Conservation (phyloP, 2,888 invertebrate genomes). For the Yponomeuta malinellus region DNA sequence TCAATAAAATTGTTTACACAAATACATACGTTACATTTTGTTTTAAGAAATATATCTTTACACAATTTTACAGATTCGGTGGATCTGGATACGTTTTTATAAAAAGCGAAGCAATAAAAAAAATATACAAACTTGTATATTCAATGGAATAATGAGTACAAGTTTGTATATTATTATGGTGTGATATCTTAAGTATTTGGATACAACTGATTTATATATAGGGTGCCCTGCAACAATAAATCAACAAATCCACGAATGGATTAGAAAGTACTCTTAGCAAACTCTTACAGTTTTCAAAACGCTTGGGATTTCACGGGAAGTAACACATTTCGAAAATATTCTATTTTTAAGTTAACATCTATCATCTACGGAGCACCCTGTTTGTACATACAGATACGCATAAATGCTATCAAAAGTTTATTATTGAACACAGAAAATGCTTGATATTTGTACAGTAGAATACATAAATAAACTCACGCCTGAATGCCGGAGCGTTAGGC, state of each 20-base stretch:
- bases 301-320: no score
- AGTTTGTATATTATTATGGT: no score
- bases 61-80: neutral
- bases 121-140: no score
- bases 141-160: no score
- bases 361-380: no score
- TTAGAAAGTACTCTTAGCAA: no score
- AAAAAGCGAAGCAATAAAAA: neutral
- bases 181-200: neutral
- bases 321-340: no score
- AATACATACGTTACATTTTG: conserved; percentile 23
- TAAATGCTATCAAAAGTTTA: conserved; percentile 8
- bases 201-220: neutral
- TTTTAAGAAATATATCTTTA: conserved; percentile 6
- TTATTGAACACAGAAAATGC: conserved; percentile 14
- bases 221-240: no score
- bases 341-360: no score
- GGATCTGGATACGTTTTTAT: neutral
- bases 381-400: neutral
- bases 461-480: neutral
- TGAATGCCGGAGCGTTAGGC: neutral
- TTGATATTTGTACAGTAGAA: conserved; percentile 8
- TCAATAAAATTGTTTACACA: conserved; percentile 24
- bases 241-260: no score
- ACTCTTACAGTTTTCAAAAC: no score